Evolutionary conservation across 2,888 invertebrate genomes (phyloP), one percentile per base, ranked within the genome.

Genomic region (Tridacna gigas): DNA sequence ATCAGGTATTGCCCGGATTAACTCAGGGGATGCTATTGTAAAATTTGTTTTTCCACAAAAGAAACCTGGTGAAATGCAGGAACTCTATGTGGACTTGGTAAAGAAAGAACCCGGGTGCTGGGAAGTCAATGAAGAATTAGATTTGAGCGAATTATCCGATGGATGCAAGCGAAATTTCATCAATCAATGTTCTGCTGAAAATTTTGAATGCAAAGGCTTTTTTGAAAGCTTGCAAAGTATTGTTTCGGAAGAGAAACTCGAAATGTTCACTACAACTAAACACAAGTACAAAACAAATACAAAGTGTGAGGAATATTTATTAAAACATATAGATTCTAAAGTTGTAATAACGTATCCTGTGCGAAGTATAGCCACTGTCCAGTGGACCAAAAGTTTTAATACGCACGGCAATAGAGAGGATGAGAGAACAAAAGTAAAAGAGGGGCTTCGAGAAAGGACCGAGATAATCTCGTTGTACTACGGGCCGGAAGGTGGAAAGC

Each of bases 281-380:
- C 51, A 25, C 25, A 25, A 15, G 25, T 9, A n/a, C 11, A 22
- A 74, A 26, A 61, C 9, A 28, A 25, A 51, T 20, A 65, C 77
- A 48, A 20, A 22, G 13, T 77, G 77, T 26, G 66, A 77, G 26
- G 15, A 56, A 4, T 66, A 25, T 51, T 37, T 77, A 26, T 13
- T 13, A 28, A 18, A 26, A 22, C 5, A 63, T 22, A 11, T 77
- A 28, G 77, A 77, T 28, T 12, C 26, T 20, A 28, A 66, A 51
- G 63, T 82, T 2, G 65, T 79, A 13, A 37, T 78, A 7, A 82
- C 82, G 18, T 79, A 83, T 11, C 82, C 86, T 0, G 37, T 82
- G 37, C n/a, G 86, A 37, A 74, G 77, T n/a, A 76, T 82, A 18
- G 84, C 84, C 13, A 25, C 86, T 9, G 66, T 80, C 4, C 82